Percentiles rank a stretch among this genome's conserved stretches.
Evolutionary conservation across 2,888 invertebrate species (phyloP).

Genomic region (Athripsodes cinereus): DNA sequence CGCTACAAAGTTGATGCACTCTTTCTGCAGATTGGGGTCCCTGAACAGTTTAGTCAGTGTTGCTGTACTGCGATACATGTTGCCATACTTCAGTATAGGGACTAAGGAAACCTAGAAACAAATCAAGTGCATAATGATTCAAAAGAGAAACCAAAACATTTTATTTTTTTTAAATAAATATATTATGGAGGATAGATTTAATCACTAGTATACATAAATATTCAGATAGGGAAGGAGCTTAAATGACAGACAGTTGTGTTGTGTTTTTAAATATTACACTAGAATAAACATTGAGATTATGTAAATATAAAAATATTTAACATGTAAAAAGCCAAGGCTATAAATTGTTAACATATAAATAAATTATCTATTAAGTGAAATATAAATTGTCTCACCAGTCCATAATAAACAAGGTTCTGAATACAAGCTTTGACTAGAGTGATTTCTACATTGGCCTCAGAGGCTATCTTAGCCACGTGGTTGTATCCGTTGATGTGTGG

Average conservation of each 20-base stretch:
- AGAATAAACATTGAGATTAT: not conserved
- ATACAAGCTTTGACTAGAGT: slow-evolving; percentile 91
- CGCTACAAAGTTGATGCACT: slow-evolving; percentile 53
- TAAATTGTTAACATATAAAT: no score
- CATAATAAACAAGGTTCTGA: slow-evolving; percentile 82
- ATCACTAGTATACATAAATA: no score
- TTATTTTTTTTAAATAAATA: no score
- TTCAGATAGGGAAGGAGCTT: no score
- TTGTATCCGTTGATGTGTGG: slow-evolving; percentile 90
- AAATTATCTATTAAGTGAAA: no score
- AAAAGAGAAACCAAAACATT: no score
- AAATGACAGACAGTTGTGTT: no score
- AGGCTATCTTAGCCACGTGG: slow-evolving; percentile 84
- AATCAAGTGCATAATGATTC: not conserved
- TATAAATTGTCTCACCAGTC: slow-evolving; percentile 44
- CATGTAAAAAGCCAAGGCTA: no score
- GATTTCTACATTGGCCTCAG: slow-evolving; percentile 86
- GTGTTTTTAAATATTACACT: no score
- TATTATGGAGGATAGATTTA: no score
- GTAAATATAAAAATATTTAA: not conserved
- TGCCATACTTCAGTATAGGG: slow-evolving; percentile 79
- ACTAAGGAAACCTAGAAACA: slow-evolving; percentile 58
- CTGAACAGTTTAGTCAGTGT: slow-evolving; percentile 63
- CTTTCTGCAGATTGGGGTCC: slow-evolving; percentile 59
- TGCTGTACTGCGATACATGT: slow-evolving; percentile 77